Evolutionary conservation across 30 jellyfish, hydroid and myxozoan genomes (phyloP).

Genomic region (Rhopilema esculentum): DNA sequence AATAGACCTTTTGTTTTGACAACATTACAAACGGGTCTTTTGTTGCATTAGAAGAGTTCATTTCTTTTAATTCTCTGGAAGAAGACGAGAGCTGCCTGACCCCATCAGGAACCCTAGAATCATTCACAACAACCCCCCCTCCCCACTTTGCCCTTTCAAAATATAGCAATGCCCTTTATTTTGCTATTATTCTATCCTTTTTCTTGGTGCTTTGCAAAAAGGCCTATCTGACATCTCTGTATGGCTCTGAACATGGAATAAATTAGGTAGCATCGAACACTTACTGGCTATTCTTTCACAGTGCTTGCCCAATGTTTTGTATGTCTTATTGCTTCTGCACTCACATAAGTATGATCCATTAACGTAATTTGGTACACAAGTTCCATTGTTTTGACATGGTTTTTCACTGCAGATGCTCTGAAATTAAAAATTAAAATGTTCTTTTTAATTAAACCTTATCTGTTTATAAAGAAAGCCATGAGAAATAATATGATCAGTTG

Average conservation of each 20-base stretch:
- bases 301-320: conserved; percentile 6
- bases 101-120: too few relatives aligned
- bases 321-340: not conserved
- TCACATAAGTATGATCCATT: not conserved
- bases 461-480: not conserved
- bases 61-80: too few relatives aligned
- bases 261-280: too few relatives aligned
- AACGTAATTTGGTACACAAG: not conserved
- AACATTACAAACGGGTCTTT: too few relatives aligned
- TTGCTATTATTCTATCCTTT: not conserved
- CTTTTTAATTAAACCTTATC: not conserved
- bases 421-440: not conserved
- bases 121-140: too few relatives aligned
- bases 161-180: too few relatives aligned
- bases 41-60: too few relatives aligned
- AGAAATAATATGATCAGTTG: too few relatives aligned
- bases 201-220: not conserved
- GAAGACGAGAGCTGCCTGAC: too few relatives aligned
- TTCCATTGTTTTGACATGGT: conserved; percentile 11
- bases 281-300: not conserved
- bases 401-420: not conserved
- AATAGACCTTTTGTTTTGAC: too few relatives aligned
- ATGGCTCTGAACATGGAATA: too few relatives aligned
- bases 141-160: too few relatives aligned
- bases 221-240: not conserved